Conservation (phyloP, 2,797 vertebrate species). For the Falco biarmicus region DNA sequence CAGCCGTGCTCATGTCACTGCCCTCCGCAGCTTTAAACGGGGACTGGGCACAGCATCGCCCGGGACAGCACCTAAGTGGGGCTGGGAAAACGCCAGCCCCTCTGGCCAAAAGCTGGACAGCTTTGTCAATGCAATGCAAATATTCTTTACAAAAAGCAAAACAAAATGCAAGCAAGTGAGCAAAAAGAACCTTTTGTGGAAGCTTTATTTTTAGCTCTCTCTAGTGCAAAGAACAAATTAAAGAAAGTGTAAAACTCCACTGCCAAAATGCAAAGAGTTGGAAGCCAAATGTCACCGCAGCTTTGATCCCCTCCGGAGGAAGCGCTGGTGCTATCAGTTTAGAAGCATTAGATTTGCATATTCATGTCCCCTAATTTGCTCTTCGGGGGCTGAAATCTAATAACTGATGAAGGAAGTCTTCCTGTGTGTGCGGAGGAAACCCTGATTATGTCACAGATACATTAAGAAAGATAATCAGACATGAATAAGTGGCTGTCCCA, state of each 20-base stretch:
- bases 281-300: slow-evolving; percentile 42
- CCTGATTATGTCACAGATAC: background rate
- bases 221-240: background rate
- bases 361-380: slow-evolving; percentile 60
- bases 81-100: background rate
- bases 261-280: background rate
- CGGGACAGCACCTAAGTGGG: background rate
- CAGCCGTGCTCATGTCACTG: rapidly evolving
- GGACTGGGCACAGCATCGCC: background rate
- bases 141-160: background rate
- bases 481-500: background rate
- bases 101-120: background rate
- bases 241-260: background rate
- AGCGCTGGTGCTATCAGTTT: background rate
- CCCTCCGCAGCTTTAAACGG: rapidly evolving
- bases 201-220: slow-evolving; percentile 15
- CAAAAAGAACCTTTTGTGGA: background rate
- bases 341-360: slow-evolving; percentile 48
- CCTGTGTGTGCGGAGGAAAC: background rate
- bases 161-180: background rate
- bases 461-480: background rate
- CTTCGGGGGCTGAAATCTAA: slow-evolving; percentile 23
- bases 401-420: slow-evolving; percentile 36
- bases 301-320: background rate
- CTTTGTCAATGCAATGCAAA: rapidly evolving